Evolutionary conservation across 2,113 vertebrate genomes (phyloP), one percentile per base, ranked within the genome.

Genomic region (Blennius ocellaris): DNA sequence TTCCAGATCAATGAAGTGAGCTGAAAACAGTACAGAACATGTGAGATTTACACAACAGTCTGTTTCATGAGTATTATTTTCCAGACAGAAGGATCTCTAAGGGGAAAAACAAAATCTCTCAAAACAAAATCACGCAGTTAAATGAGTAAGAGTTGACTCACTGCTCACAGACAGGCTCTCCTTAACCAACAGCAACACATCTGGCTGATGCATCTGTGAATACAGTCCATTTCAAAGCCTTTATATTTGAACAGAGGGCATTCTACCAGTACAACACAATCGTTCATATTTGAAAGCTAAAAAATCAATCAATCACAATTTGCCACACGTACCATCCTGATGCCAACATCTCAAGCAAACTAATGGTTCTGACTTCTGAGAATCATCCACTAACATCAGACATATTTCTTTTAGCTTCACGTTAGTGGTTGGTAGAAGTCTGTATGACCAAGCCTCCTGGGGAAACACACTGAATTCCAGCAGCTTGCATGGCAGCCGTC

Each of bases 121-220:
- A 7, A 12, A 12, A 37, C 12, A 49, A 54, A 68, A 48, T 48
- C 2, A 38, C 30, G 6, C 1, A 0, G 36, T 37, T 8, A 5
- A 61, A 63, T 59, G 15, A 56, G 38, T 12, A 77, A 65, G 37
- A 70, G 49, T 50, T 59, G 54, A 94, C 97, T 97, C 94, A 99
- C 97, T 89, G 91, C 93, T 95, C 76, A 89, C 93, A 66, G 94
- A 94, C 54, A 99, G 95, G 81, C 90, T 93, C 87, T 98, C 96
- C 91, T 97, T 96, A 74, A 97, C 95, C 87, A 95, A 81, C 90
- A 98, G 88, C 56, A 99, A 95, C 86, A 99, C 96, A 62, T 98
- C 97, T 83, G 97, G 97, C 80, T 99, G 96, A 92, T 95, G 91
- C 95, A 98, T 96, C 97, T 99, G 93, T 86, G 93, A 93, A 93